A percentile compares a stretch with the other conserved stretches of the same genome.
phyloP scores from a whole-genome alignment of 2,113 vertebrate genomes.

The Sialia sialis region DNA sequence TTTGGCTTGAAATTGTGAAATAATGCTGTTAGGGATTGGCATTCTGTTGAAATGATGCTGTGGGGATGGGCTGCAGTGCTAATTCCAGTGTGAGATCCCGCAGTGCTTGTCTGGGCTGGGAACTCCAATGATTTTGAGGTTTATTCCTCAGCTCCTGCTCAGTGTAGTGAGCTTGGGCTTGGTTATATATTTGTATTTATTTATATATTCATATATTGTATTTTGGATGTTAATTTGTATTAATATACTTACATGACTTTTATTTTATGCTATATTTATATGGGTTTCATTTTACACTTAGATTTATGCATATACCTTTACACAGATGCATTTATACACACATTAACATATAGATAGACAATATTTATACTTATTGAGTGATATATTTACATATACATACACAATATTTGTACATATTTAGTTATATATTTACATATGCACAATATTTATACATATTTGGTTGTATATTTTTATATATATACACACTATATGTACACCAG shows the following conservation, averaged over 20 bases:
- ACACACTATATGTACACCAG: too few species aligned
- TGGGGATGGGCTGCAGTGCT: background rate
- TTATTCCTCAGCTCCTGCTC: background rate
- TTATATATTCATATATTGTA: background rate
- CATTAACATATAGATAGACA: too few species aligned
- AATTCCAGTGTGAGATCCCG: background rate
- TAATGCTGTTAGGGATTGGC: background rate
- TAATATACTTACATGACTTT: background rate
- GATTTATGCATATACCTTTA: too few species aligned
- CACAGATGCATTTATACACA: too few species aligned
- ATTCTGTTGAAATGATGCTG: fast-evolving
- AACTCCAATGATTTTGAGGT: background rate
- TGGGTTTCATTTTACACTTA: background rate
- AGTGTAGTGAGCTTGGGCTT: background rate
- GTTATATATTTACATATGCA: too few species aligned
- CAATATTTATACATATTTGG: too few species aligned
- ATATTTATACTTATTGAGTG: too few species aligned
- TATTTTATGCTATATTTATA: fast-evolving
- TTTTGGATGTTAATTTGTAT: background rate
- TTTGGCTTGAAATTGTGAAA: background rate
- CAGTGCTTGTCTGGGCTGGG: background rate
- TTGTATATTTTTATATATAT: too few species aligned
- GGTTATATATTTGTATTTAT: background rate
- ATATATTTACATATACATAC: too few species aligned
- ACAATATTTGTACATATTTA: too few species aligned